A percentile compares a stretch with the other conserved stretches of the same genome.
Evolutionary conservation across 2,888 invertebrate species (phyloP).

Genomic region (Drosophila neonasuta): DNA sequence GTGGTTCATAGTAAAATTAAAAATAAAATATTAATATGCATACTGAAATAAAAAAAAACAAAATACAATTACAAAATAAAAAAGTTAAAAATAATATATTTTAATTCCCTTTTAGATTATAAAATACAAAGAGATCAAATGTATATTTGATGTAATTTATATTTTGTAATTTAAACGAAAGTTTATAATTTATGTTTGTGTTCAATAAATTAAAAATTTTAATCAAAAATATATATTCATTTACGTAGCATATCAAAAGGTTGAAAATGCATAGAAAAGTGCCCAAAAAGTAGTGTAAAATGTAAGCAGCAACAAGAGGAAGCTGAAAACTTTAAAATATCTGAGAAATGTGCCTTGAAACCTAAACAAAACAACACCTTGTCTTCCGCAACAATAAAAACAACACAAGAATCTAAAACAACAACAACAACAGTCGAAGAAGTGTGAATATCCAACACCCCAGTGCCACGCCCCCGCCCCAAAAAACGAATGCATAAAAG

Average conservation of each 20-base stretch:
- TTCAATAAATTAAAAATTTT: background rate
- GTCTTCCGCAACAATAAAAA: constrained; percentile 58
- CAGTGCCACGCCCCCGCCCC: constrained; percentile 64
- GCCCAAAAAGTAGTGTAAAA: constrained; percentile 35
- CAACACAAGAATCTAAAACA: constrained; percentile 13
- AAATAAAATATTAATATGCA: no score
- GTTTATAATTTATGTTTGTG: background rate
- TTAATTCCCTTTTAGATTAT: no score
- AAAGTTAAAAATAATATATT: no score
- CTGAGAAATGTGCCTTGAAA: constrained; percentile 64
- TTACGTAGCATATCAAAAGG: background rate
- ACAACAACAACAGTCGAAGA: constrained; percentile 15
- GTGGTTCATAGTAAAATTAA: no score
- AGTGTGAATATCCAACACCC: constrained; percentile 50
- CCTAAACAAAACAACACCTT: constrained; percentile 25
- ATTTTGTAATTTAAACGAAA: background rate
- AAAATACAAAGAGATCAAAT: no score
- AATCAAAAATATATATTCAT: background rate
- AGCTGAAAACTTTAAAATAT: constrained; percentile 15
- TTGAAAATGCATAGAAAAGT: constrained; percentile 59
- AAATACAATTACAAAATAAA: no score
- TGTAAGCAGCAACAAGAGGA: constrained; percentile 18
- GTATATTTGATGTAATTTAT: background rate
- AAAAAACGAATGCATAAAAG: constrained; percentile 13
- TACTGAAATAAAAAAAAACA: no score